Conservation (phyloP, 2,113 vertebrate genomes). For the Speoplatyrhinus poulsoni region DNA sequence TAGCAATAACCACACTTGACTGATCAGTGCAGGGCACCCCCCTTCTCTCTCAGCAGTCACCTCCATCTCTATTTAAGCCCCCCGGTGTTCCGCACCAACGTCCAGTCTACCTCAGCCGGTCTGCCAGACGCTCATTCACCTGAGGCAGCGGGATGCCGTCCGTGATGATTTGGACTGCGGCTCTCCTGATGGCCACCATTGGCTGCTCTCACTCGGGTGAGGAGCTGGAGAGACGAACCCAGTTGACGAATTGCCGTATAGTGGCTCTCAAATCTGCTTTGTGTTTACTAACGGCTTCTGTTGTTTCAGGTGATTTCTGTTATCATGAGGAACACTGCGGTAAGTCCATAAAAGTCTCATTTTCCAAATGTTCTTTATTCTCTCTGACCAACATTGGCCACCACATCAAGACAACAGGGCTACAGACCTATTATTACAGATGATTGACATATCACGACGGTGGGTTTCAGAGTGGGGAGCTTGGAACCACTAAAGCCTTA, state of each 20-base stretch:
- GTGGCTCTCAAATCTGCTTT: not conserved
- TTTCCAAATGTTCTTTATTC: not conserved
- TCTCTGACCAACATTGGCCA: not conserved
- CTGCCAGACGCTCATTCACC: slow-evolving; percentile 10
- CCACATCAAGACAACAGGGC: too few species aligned
- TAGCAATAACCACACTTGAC: slow-evolving; percentile 63
- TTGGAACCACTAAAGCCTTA: too few species aligned
- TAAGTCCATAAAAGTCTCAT: slow-evolving; percentile 42
- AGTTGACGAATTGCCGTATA: not conserved
- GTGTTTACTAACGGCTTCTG: not conserved
- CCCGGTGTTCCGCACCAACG: not conserved
- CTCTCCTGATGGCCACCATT: slow-evolving; percentile 32
- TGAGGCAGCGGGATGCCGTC: not conserved
- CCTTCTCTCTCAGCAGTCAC: slow-evolving; percentile 32
- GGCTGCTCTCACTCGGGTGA: slow-evolving; percentile 50
- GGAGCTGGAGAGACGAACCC: slow-evolving; percentile 4
- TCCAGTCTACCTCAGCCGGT: slow-evolving; percentile 48
- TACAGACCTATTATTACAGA: too few species aligned
- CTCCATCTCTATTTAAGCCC: slow-evolving; percentile 44
- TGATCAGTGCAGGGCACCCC: slow-evolving; percentile 40
- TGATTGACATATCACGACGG: too few species aligned
- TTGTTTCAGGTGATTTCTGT: slow-evolving; percentile 68
- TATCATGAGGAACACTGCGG: slow-evolving; percentile 69
- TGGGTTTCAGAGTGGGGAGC: too few species aligned
- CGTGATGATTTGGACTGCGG: slow-evolving; percentile 42